phyloP scores from a whole-genome alignment of 2,113 vertebrate genomes.

The Xiphophorus maculatus region DNA sequence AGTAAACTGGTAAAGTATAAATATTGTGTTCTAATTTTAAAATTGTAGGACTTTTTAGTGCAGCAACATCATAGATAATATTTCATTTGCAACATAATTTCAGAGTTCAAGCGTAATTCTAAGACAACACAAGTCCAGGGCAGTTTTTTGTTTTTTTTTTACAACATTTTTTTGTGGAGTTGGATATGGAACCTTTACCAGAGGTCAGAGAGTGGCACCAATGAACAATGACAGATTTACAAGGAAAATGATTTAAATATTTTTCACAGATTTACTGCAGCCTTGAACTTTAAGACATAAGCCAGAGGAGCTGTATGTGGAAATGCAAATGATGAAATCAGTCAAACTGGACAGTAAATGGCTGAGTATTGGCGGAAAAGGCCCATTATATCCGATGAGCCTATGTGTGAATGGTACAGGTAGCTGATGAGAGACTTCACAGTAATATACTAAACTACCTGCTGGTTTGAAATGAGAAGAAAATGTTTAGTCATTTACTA shows the following conservation, averaged over 20 bases:
- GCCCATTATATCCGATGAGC: not conserved
- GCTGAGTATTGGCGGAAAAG: not conserved
- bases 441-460: not conserved
- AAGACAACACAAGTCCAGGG: too few relatives aligned
- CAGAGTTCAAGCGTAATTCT: too few relatives aligned
- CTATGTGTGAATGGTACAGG: not conserved
- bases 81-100: not conserved
- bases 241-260: not conserved
- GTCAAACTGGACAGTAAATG: constrained; percentile 5
- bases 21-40: too few relatives aligned
- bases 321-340: constrained; percentile 5
- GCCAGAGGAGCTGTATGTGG: not conserved
- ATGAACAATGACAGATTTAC: not conserved
- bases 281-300: constrained; percentile 4
- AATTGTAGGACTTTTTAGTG: too few relatives aligned
- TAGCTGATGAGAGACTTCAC: not conserved
- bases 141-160: not conserved
- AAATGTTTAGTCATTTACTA: not conserved
- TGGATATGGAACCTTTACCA: not conserved
- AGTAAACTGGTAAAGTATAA: too few relatives aligned
- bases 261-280: constrained; percentile 10
- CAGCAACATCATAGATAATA: not conserved
- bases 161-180: not conserved
- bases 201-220: not conserved
- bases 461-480: too few relatives aligned